Base-by-base conservation (phyloP, 2,888 invertebrate genomes). In the Pristionchus mayeri region DNA sequence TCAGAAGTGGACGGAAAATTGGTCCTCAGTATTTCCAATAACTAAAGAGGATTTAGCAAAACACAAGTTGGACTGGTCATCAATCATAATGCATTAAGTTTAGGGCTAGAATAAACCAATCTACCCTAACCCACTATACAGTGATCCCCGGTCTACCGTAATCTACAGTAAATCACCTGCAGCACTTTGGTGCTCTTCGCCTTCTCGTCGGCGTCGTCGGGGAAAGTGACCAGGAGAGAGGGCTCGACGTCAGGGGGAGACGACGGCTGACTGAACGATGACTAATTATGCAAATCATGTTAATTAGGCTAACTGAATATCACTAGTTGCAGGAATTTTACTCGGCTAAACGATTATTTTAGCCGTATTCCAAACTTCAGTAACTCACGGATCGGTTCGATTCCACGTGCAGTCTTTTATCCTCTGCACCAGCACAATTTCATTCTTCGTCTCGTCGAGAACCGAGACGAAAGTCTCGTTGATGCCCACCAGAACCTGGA, bases 381-480 rank as follows among this genome's bases (percentile, higher is more conserved):
- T 71, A 84, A 60, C 71, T 78, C 52, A 76, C 79, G 71, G 34
- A 84, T 84, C 75, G 37, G 75, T 75, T 75, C 84, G 71, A 13
- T 54, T 83, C 91, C 91, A 91, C 13, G 85, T 84, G 85, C 91
- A 91, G 52, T 91, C 90, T 30, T 27, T 37, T 21, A 92, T 87
- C n/a, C 85, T 84, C 80, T 88, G 89, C 11, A 88, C 86, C n/a
- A 91, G 85, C 0, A 92, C 85, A 4, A 88, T 84, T 37, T 90
- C 89, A 24, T 89, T 79, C 94, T 96, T 95, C 50, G 95, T 94
- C 88, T 96, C 96, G 93, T 97, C 97, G 86, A 97, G 96, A 86
- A 97, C 95, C 93, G 96, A 96, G 87, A 97, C 95, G 6, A 96
- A 96, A 85, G 95, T 95, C 1, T 95, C 95, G 93, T 97, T 97